Conservation (phyloP, 2,113 vertebrate species). For the Grammomys surdaster region DNA sequence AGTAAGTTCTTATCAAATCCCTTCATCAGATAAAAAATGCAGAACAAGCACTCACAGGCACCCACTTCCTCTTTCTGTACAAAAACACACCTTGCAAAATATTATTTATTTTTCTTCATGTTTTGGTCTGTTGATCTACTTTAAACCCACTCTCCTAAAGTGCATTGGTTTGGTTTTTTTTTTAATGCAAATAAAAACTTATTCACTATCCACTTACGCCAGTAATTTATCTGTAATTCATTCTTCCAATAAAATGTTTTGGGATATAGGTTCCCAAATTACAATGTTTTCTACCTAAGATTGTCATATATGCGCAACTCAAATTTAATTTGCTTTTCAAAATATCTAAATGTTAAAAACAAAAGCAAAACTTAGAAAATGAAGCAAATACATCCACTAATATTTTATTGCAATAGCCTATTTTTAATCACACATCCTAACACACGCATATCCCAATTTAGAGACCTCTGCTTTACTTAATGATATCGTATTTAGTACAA, state of each 20-base stretch:
- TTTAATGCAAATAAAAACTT: slow-evolving; percentile 39
- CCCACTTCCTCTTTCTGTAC: slow-evolving; percentile 75
- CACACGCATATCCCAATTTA: background rate
- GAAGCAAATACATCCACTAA: background rate
- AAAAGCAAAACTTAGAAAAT: slow-evolving; percentile 40
- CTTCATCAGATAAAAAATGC: slow-evolving; percentile 60
- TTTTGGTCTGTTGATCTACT: slow-evolving; percentile 29
- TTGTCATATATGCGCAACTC: background rate
- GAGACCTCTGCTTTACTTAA: background rate
- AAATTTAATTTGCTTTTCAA: background rate
- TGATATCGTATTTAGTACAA: background rate
- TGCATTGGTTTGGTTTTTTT: background rate
- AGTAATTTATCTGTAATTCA: background rate
- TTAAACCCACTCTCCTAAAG: slow-evolving; percentile 43
- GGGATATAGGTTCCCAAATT: background rate
- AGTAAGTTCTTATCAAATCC: slow-evolving; percentile 71
- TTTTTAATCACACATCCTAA: background rate
- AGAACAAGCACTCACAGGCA: slow-evolving; percentile 16
- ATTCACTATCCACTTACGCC: background rate
- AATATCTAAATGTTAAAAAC: slow-evolving; percentile 34
- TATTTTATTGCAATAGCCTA: background rate
- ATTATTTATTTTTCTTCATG: background rate
- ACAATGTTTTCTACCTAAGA: background rate
- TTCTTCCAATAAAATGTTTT: background rate
- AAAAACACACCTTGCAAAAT: slow-evolving; percentile 57